A percentile compares a stretch with the other conserved stretches of the same genome.
Evolutionary conservation across 2,888 invertebrate species (phyloP).

Genomic region (Orthosia gothica): DNA sequence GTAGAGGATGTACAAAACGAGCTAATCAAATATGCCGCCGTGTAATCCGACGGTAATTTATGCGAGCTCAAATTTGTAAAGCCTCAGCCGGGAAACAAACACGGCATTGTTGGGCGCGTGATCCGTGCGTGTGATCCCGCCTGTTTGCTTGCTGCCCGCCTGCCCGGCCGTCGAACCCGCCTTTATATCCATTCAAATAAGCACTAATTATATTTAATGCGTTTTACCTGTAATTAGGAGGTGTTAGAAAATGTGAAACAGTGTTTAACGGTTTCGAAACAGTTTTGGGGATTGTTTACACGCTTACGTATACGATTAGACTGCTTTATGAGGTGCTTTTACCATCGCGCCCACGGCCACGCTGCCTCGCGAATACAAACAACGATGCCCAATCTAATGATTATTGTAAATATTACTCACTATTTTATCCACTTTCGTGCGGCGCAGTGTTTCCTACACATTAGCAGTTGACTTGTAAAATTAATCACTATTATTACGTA

Average conservation of each 20-base stretch:
- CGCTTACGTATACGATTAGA: conserved; percentile 81
- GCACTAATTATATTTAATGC: conserved; percentile 89
- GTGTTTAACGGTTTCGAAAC: conserved; percentile 84
- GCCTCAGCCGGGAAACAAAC: conserved; percentile 79
- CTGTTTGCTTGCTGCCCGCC: conserved; percentile 69
- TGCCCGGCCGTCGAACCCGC: conserved; percentile 83
- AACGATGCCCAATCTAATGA: conserved; percentile 79
- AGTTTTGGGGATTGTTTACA: conserved; percentile 83
- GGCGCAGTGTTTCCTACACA: conserved; percentile 55
- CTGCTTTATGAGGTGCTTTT: conserved; percentile 84
- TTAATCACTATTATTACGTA: conserved; percentile 66
- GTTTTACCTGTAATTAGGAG: conserved; percentile 90
- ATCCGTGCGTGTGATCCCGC: conserved; percentile 77
- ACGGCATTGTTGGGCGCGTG: conserved; percentile 78
- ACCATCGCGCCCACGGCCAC: conserved; percentile 82
- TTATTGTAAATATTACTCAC: conserved; percentile 82
- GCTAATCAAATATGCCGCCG: conserved; percentile 72
- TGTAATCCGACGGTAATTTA: conserved; percentile 77
- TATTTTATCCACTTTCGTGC: conserved; percentile 73
- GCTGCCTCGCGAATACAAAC: conserved; percentile 83
- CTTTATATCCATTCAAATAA: conserved; percentile 87
- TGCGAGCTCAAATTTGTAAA: conserved; percentile 75
- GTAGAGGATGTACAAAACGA: conserved; percentile 58
- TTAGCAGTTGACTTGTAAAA: conserved; percentile 62
- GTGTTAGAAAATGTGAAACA: conserved; percentile 88